Percentiles rank a stretch among this genome's conserved stretches.
Conservation (phyloP, 2,888 invertebrate genomes). For the Sesamia inferens region DNA sequence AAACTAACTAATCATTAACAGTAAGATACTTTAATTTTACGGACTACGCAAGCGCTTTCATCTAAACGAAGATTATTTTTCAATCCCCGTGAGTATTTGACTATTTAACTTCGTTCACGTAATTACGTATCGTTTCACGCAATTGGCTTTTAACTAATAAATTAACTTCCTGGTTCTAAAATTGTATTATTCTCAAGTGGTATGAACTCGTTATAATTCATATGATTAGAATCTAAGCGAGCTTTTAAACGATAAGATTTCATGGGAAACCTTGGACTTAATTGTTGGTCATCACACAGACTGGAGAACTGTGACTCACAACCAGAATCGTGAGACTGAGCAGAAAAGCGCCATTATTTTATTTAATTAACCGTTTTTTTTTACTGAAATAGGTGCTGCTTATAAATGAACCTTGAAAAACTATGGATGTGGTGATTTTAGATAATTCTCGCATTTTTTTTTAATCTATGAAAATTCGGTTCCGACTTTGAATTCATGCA, state of each 20-base stretch:
- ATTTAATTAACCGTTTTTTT: neutral
- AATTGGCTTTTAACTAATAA: neutral
- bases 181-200: no score
- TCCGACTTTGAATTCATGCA: neutral
- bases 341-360: conserved; percentile 36
- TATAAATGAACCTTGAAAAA: neutral
- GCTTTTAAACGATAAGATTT: conserved; percentile 54
- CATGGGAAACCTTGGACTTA: conserved; percentile 62
- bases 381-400: neutral
- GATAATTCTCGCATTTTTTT: neutral
- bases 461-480: neutral
- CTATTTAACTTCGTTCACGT: neutral
- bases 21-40: no score
- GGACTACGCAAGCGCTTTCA: no score
- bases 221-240: conserved; percentile 58
- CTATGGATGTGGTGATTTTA: neutral
- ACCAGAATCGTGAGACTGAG: conserved; percentile 59
- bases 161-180: no score
- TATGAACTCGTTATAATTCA: conserved; percentile 44
- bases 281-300: conserved; percentile 60
- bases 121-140: no score
- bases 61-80: no score
- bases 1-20: no score
- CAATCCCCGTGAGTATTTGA: no score
- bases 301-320: conserved; percentile 52